phyloP scores from a whole-genome alignment of 2,888 invertebrate species.

The Orchesellides sinensis region DNA sequence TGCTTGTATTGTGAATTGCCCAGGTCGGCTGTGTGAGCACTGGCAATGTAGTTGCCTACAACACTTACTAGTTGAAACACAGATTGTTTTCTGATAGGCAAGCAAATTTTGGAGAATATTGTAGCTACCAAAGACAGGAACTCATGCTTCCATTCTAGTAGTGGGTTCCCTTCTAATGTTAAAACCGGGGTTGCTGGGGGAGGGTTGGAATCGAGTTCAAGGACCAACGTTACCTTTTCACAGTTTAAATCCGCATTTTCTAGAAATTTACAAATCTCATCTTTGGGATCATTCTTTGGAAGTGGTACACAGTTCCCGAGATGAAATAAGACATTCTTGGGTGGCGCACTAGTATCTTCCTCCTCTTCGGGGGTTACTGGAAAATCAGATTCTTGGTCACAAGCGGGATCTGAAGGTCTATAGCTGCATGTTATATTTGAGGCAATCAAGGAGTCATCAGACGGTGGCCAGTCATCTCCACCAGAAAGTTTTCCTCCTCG shows the following conservation, averaged over 20 bases:
- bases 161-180: neutral
- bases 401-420: neutral
- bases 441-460: neutral
- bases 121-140: neutral
- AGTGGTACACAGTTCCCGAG: conserved; percentile 6
- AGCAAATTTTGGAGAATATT: conserved; percentile 49
- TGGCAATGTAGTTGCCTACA: conserved; percentile 19
- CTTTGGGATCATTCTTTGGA: conserved; percentile 9
- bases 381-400: neutral
- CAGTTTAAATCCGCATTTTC: neutral
- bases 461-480: conserved; percentile 9
- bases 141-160: conserved; percentile 39
- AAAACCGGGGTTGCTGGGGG: neutral
- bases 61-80: conserved; percentile 32
- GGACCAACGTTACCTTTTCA: conserved; percentile 18
- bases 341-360: neutral
- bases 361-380: neutral
- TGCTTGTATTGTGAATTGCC: neutral
- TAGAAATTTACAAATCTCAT: conserved; percentile 12
- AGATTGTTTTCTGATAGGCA: conserved; percentile 29
- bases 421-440: neutral
- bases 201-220: conserved; percentile 12
- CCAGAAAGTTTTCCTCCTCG: neutral
- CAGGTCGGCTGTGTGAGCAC: conserved; percentile 13
- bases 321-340: neutral